Evolutionary conservation across 35 echinoderm and acorn worm genomes (phyloP).

Genomic region (Stichopus chloronotus): DNA sequence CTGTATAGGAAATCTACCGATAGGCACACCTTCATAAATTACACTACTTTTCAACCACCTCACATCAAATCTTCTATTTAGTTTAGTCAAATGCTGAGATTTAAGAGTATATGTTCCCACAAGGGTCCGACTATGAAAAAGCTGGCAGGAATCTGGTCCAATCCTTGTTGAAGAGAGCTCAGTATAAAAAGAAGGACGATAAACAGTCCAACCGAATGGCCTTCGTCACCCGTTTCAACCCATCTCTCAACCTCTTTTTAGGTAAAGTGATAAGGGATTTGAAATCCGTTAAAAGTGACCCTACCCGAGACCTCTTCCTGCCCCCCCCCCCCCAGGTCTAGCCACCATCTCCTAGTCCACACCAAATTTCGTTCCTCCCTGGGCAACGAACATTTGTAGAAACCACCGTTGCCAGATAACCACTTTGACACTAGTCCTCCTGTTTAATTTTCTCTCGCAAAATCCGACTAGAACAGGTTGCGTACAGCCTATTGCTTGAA

Average conservation of each 20-base stretch:
- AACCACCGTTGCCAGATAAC: neutral
- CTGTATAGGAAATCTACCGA: neutral
- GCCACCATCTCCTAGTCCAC: neutral
- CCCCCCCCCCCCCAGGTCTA: neutral
- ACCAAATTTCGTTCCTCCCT: neutral
- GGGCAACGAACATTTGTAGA: neutral
- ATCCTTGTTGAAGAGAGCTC: neutral
- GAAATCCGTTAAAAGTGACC: neutral
- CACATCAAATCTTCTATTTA: neutral
- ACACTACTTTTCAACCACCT: neutral
- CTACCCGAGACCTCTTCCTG: neutral
- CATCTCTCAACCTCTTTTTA: neutral
- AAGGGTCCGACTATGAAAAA: neutral
- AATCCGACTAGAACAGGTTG: too few species aligned
- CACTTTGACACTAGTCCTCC: neutral
- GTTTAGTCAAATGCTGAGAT: too few species aligned
- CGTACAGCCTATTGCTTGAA: too few species aligned
- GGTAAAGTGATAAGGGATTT: neutral
- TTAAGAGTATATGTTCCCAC: neutral
- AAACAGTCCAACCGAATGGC: neutral
- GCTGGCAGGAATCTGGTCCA: constrained; percentile 2
- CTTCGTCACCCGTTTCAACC: neutral
- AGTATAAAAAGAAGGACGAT: neutral
- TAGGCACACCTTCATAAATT: neutral
- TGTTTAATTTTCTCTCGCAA: too few species aligned